Base-by-base conservation (phyloP, 2,888 invertebrate species). In the Scaptomyza caliginosa region DNA sequence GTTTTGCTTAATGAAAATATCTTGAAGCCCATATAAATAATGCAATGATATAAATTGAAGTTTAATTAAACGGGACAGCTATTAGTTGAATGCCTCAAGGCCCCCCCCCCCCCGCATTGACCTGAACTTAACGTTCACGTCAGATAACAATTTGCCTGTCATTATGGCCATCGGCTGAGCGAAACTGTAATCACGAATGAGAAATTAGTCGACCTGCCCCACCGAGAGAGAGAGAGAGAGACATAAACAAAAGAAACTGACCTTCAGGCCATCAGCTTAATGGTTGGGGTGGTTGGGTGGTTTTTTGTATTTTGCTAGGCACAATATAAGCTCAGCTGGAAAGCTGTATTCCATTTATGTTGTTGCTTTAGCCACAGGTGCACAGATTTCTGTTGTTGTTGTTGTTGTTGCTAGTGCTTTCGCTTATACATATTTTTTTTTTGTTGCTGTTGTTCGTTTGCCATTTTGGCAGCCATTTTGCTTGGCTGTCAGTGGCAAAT, bases 151-250 rank as follows among this genome's bases (percentile, higher is more conserved):
- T 78, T 77, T 65, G 75, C 58, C 62, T 67, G 67, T 70, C 74
- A 71, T 54, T 66, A 55, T 52, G 56, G 42, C 45, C 71, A 40
- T 59, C 50, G 45, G 45, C 38, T n/a, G 45, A 26, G n/a, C 5
- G 30, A n/a, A 67, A 59, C 71, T 68, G 71, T 86, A 81, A 86
- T 80, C 66, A 74, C 60, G 63, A 77, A 80, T 83, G 86, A 86
- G 84, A 84, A 81, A 81, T 81, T 71, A 65, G 74, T 83, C 59
- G 58, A 56, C 40, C 57, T 24, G 51, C 17, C 40, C n/a, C n/a
- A n/a, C n/a, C n/a, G n/a, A n/a, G n/a, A n/a, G n/a, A n/a, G n/a
- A n/a, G n/a, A n/a, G 45, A 50, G 46, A 19, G 42, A 24, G n/a
- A 39, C 17, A 49, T 50, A 30, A 40, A 58, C 64, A 81, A 57